These are phyloP conservation scores for Rhynchopsitta pachyrhyncha DNA, from an alignment of 2,113 vertebrate species.

Conservation along the genomic window DNA sequence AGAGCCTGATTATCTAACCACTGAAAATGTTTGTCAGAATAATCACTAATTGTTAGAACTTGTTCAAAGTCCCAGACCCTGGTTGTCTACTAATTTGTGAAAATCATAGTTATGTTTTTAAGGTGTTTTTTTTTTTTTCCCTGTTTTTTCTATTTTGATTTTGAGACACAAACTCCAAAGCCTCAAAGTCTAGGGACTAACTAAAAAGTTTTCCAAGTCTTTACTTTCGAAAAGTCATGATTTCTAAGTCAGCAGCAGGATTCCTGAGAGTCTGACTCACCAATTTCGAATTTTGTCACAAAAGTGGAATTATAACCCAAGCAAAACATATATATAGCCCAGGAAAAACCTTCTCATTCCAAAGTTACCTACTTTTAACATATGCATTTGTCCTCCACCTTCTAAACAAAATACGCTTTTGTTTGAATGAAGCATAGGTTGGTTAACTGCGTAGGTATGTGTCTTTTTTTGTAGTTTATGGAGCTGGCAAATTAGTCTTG, in stretches of 20 bases:
- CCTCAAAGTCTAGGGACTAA: not conserved
- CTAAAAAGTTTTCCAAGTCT: not conserved
- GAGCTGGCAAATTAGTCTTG: constrained; percentile 1
- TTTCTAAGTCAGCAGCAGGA: not conserved
- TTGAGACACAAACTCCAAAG: not conserved
- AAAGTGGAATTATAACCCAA: not conserved
- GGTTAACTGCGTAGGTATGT: not conserved
- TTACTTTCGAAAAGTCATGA: not conserved
- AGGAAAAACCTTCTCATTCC: not conserved
- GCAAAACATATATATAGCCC: not conserved
- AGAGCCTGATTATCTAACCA: no score
- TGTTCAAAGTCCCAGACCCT: not conserved
- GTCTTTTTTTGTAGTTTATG: not conserved
- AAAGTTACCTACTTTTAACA: not conserved
- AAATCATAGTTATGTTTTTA: not conserved
- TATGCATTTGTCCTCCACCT: not conserved
- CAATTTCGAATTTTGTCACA: not conserved
- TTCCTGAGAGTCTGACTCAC: not conserved
- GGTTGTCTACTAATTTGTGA: not conserved
- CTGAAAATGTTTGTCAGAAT: constrained; percentile 1
- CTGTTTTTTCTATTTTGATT: not conserved
- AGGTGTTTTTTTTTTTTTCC: accelerated
- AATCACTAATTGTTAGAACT: constrained; percentile 22
- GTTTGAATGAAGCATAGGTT: not conserved
- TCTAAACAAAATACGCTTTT: not conserved